Evolutionary conservation across 1,140 invertebrate genomes (phyloP).

Genomic region (Gryon sp.): DNA sequence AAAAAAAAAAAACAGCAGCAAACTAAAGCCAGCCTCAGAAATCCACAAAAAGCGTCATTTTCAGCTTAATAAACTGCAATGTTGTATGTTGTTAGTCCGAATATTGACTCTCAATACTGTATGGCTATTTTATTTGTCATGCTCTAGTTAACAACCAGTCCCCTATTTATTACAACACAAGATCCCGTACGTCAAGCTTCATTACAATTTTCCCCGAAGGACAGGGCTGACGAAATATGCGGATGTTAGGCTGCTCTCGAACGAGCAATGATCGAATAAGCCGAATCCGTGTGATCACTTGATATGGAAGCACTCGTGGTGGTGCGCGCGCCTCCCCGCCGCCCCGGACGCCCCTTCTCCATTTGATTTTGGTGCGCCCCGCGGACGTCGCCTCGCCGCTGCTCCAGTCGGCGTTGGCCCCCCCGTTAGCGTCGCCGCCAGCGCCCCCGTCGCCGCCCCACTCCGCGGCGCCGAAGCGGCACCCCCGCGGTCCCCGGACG

Average conservation of each 20-base stretch:
- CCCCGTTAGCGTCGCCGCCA: slow-evolving; percentile 17
- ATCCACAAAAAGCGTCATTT: too few relatives aligned
- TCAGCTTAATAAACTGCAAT: too few relatives aligned
- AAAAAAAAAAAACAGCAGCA: too few relatives aligned
- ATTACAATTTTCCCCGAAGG: slow-evolving; percentile 4
- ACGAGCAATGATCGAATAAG: slow-evolving; percentile 58
- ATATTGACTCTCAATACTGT: too few relatives aligned
- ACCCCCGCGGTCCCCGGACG: slow-evolving; percentile 68
- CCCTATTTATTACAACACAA: too few relatives aligned
- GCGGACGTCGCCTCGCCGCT: slow-evolving; percentile 8
- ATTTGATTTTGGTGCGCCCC: too few relatives aligned
- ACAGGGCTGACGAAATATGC: slow-evolving; percentile 12
- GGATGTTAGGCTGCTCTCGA: slow-evolving; percentile 24
- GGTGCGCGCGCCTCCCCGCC: slow-evolving; percentile 35
- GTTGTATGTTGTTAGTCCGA: too few relatives aligned
- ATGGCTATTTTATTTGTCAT: too few relatives aligned
- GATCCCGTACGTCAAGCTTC: too few relatives aligned
- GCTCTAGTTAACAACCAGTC: too few relatives aligned
- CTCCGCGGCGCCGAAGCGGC: slow-evolving; percentile 26
- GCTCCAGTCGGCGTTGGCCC: slow-evolving; percentile 8
- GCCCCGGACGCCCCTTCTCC: slow-evolving; percentile 2
- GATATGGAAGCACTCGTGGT: slow-evolving; percentile 47
- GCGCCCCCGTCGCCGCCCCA: slow-evolving; percentile 56
- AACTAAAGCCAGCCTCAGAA: too few relatives aligned
- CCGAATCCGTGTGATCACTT: slow-evolving; percentile 58